phyloP scores from a whole-genome alignment of 2,797 vertebrate genomes.

The Sternotherus odoratus region DNA sequence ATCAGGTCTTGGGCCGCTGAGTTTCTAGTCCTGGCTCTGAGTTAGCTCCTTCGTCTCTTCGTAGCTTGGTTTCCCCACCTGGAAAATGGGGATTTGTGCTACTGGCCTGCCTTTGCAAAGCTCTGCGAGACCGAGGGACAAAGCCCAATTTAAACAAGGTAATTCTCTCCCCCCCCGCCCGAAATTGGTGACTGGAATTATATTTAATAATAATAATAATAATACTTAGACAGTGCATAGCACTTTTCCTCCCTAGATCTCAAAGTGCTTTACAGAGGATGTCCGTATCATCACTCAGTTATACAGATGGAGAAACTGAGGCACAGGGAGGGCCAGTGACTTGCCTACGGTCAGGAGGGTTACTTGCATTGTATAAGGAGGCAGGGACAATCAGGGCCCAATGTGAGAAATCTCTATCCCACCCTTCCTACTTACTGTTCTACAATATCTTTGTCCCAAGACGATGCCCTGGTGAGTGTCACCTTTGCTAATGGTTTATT shows the following conservation, averaged over 20 bases:
- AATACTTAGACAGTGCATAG: too few species aligned
- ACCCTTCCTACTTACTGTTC: not conserved
- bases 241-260: not conserved
- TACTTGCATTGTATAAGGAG: not conserved
- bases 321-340: not conserved
- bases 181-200: not conserved
- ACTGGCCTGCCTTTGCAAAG: not conserved
- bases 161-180: not conserved
- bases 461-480: not conserved
- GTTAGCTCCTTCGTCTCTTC: not conserved
- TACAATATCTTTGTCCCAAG: not conserved
- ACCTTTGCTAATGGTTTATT: not conserved
- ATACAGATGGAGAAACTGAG: not conserved
- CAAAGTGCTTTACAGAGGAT: not conserved
- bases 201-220: not conserved
- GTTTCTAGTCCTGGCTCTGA: not conserved
- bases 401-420: not conserved
- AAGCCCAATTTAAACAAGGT: not conserved
- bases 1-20: fast-evolving
- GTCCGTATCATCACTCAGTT: not conserved
- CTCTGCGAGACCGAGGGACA: not conserved
- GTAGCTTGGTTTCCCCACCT: not conserved
- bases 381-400: not conserved
- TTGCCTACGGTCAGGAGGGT: not conserved
- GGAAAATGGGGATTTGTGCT: not conserved